phyloP scores from a whole-genome alignment of 2,113 vertebrate species.

The Chunga burmeisteri region DNA sequence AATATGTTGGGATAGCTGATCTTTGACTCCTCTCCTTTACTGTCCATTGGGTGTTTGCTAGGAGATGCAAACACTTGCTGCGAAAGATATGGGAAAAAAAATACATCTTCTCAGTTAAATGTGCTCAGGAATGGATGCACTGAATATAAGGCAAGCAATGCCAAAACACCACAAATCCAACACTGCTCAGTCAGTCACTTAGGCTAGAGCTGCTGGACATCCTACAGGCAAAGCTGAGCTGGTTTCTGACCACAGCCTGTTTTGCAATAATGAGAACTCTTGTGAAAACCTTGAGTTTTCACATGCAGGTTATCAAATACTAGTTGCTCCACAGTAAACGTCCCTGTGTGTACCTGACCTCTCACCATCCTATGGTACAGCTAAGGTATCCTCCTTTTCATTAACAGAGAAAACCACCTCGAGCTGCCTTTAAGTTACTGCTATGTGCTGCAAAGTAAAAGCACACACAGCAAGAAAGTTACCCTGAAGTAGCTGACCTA shows the following conservation, averaged over 20 bases:
- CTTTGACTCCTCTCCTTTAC: slow-evolving; percentile 97
- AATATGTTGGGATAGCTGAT: slow-evolving; percentile 99
- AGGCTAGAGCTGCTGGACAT: neutral
- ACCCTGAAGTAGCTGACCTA: neutral
- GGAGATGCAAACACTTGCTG: slow-evolving; percentile 98
- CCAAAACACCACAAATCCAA: neutral
- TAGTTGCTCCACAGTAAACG: neutral
- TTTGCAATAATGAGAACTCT: neutral
- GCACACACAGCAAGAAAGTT: neutral
- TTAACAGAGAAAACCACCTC: neutral
- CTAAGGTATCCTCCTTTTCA: neutral
- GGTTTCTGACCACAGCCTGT: neutral
- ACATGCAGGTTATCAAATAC: neutral
- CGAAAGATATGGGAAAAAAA: neutral
- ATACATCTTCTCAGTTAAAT: neutral
- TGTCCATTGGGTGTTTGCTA: slow-evolving; percentile 98
- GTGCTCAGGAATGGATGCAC: neutral
- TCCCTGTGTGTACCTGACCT: neutral
- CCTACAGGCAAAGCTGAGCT: neutral
- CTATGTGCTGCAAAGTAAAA: neutral
- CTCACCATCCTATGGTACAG: neutral
- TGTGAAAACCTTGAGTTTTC: neutral
- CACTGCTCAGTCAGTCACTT: neutral
- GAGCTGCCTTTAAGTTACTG: neutral
- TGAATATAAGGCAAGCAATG: neutral